Conservation (phyloP, 2,797 vertebrate species). For the Poecilia wingei region DNA sequence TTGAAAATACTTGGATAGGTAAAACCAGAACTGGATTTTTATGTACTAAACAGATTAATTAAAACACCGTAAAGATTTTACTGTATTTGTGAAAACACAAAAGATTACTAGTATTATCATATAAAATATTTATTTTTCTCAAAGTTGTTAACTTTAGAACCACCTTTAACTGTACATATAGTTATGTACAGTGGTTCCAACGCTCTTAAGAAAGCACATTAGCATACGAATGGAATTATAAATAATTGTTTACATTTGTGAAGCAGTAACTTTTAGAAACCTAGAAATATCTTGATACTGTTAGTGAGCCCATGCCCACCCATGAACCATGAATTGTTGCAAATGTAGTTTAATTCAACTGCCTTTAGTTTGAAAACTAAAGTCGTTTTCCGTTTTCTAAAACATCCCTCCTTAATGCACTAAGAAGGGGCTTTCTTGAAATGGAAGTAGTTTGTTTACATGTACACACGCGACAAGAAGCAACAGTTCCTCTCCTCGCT, state of each 20-base stretch:
- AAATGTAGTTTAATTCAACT: background rate
- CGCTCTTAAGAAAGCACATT: background rate
- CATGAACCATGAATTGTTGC: background rate
- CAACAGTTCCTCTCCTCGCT: background rate
- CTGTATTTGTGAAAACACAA: background rate
- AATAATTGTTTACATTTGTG: background rate
- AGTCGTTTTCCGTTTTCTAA: background rate
- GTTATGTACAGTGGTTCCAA: background rate
- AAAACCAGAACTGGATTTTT: background rate
- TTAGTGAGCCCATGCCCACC: background rate
- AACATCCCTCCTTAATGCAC: background rate
- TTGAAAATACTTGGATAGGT: background rate
- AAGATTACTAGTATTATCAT: background rate
- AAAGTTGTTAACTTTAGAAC: background rate
- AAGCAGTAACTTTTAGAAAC: background rate
- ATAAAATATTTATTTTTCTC: background rate
- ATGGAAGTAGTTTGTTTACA: background rate
- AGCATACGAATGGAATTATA: background rate
- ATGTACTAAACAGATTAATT: background rate
- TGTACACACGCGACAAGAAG: background rate
- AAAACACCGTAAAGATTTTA: background rate
- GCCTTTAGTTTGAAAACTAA: background rate
- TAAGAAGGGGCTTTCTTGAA: background rate
- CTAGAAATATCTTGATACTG: background rate
- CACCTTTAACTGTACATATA: background rate